Percentiles rank a stretch among this genome's conserved stretches.
phyloP scores from a whole-genome alignment of 1,140 invertebrate species.

The Brachionus calyciflorus region DNA sequence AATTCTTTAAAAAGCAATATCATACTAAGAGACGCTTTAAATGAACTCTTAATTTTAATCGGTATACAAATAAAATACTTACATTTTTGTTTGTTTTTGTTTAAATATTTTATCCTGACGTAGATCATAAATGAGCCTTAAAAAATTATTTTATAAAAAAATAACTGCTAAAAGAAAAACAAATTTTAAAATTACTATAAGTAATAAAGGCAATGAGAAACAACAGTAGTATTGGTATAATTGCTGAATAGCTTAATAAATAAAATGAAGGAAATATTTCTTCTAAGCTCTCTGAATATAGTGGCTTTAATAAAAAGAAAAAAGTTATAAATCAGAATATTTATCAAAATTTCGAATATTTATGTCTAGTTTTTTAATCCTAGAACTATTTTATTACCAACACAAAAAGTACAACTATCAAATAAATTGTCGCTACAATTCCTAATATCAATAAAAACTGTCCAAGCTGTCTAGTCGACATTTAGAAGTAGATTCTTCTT shows the following conservation, averaged over 20 bases:
- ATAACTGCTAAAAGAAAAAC: background rate
- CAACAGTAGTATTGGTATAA: slow-evolving; percentile 1
- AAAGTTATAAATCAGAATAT: too few species aligned
- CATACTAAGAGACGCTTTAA: too few species aligned
- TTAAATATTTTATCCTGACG: background rate
- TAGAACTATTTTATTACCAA: slow-evolving; percentile 38
- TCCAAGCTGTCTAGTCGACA: background rate
- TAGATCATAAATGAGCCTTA: slow-evolving; percentile 31
- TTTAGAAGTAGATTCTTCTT: too few species aligned
- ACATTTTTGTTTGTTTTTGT: slow-evolving; percentile 20
- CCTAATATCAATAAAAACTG: background rate
- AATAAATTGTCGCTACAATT: background rate
- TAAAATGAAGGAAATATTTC: slow-evolving; percentile 24
- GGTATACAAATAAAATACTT: too few species aligned
- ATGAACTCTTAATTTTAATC: background rate
- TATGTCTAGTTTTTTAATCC: slow-evolving; percentile 3
- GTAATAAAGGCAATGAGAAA: background rate
- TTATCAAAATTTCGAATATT: background rate
- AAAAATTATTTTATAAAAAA: background rate
- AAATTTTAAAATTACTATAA: background rate
- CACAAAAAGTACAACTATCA: background rate
- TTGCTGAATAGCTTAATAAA: background rate
- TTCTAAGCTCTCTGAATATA: slow-evolving; percentile 20
- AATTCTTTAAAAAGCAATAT: too few species aligned
- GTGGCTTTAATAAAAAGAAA: background rate